Conservation (phyloP, 2,113 vertebrate genomes). For the Mobula hypostoma region DNA sequence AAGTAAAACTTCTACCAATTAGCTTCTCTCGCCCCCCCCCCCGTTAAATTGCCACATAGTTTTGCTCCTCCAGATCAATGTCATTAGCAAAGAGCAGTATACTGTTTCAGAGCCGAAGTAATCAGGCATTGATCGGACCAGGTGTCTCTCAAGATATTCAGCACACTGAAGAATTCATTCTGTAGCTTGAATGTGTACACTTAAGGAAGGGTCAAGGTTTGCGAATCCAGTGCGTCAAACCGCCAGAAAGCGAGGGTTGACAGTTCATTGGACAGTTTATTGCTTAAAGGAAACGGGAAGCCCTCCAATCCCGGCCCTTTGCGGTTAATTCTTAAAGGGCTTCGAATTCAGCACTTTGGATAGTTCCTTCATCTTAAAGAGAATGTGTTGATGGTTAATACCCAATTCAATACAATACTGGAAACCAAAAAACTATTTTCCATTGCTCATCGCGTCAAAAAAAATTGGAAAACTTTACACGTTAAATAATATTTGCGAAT, state of each 20-base stretch:
- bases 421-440: background rate
- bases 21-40: background rate
- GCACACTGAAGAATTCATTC: background rate
- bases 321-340: background rate
- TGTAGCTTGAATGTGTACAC: background rate
- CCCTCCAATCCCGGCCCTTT: background rate
- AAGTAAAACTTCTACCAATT: background rate
- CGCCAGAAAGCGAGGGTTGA: background rate
- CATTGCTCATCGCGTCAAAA: slow-evolving; percentile 40
- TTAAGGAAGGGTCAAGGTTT: background rate
- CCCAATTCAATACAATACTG: background rate
- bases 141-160: background rate
- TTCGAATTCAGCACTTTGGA: slow-evolving; percentile 7
- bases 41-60: background rate
- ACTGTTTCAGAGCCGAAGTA: background rate
- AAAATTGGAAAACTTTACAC: slow-evolving; percentile 39
- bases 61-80: background rate
- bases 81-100: background rate
- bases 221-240: background rate
- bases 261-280: background rate
- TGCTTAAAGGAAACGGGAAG: background rate
- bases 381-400: background rate
- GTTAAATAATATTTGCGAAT: background rate
- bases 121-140: background rate
- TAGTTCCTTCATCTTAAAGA: background rate